Evolutionary conservation across 2,888 invertebrate genomes (phyloP).

Genomic region (Kuschelorhynchus macadamiae): DNA sequence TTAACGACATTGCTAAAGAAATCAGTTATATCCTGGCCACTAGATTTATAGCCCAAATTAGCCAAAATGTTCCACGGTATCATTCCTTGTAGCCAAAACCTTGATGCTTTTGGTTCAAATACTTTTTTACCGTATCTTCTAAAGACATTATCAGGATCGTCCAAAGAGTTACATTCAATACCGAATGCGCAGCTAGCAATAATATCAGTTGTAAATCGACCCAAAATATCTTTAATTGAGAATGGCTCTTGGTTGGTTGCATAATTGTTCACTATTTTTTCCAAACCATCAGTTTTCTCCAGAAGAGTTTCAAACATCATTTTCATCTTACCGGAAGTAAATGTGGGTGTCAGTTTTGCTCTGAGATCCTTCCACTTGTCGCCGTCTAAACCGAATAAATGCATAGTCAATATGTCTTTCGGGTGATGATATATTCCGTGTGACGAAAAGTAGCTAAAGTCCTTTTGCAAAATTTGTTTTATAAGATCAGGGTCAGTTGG

Average conservation of each 20-base stretch:
- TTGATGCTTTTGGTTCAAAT: not conserved
- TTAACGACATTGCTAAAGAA: not conserved
- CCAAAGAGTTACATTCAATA: too few species aligned
- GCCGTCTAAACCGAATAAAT: not conserved
- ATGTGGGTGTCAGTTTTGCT: too few species aligned
- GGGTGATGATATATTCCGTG: conserved; percentile 45
- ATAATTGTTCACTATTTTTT: not conserved
- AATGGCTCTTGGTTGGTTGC: not conserved
- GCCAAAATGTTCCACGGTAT: not conserved
- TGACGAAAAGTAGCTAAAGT: not conserved
- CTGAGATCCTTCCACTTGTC: not conserved
- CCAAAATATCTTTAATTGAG: not conserved
- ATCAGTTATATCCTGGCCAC: not conserved
- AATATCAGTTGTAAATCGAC: too few species aligned
- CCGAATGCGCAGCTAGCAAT: too few species aligned
- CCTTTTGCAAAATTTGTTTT: conserved; percentile 60
- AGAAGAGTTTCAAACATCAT: too few species aligned
- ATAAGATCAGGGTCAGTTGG: conserved; percentile 62
- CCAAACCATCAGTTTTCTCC: not conserved
- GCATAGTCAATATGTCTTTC: not conserved
- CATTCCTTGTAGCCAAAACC: not conserved
- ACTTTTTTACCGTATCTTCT: not conserved
- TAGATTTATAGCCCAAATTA: not conserved
- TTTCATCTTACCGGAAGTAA: too few species aligned
- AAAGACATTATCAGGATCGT: not conserved